These are phyloP conservation scores for Drosophila parthenogenetica DNA, from an alignment of 2,888 invertebrate species.

Conservation along the genomic window DNA sequence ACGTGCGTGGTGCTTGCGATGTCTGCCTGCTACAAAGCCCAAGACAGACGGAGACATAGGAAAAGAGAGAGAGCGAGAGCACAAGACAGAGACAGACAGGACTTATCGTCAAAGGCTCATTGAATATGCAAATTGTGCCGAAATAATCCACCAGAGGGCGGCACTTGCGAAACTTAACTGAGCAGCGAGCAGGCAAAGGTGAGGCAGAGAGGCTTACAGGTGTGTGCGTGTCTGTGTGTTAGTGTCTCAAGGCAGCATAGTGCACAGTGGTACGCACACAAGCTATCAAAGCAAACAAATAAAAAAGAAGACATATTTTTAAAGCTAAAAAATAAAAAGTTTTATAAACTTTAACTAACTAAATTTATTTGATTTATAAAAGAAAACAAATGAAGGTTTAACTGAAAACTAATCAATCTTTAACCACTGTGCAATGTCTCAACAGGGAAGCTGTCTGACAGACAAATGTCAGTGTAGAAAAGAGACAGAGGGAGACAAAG, in stretches of 20 bases:
- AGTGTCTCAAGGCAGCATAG: slow-evolving; percentile 2
- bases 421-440: slow-evolving; percentile 45
- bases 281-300: background rate
- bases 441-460: slow-evolving; percentile 46
- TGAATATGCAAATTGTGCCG: slow-evolving; percentile 81
- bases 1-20: slow-evolving; percentile 56
- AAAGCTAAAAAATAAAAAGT: too few species aligned
- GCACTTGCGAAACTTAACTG: slow-evolving; percentile 46
- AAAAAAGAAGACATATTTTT: background rate
- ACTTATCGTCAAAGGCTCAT: slow-evolving; percentile 66
- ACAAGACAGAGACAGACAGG: slow-evolving; percentile 4
- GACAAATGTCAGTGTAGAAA: background rate
- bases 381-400: background rate
- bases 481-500: slow-evolving; percentile 4
- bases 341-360: too few species aligned
- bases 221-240: slow-evolving; percentile 14
- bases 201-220: background rate
- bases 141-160: slow-evolving; percentile 65
- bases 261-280: slow-evolving; percentile 15
- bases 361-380: too few species aligned
- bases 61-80: background rate
- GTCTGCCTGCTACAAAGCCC: slow-evolving; percentile 11
- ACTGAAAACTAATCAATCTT: background rate
- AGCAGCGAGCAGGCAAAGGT: background rate
- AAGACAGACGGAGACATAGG: slow-evolving; percentile 5